Evolutionary conservation across 2,113 vertebrate species (phyloP), one percentile per base, ranked within the genome.

Genomic region (Onychostruthus taczanowskii): DNA sequence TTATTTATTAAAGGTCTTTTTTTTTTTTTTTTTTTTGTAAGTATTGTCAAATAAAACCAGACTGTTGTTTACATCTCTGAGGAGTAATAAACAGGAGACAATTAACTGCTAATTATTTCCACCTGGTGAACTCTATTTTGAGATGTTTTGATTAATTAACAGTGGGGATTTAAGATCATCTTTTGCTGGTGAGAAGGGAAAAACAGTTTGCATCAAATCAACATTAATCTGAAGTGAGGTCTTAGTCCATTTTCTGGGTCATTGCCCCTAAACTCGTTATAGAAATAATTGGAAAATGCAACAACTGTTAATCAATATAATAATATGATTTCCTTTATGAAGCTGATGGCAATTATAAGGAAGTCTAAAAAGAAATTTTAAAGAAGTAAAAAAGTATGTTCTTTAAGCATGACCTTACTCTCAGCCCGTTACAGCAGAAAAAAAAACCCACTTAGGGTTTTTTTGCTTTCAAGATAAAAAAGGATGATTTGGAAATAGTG

Each of bases 51-150:
- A 97, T 84, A 59, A 94, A 96, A 55, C 43, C 61, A 80, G 84
- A 58, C 77, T 93, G 92, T 80, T 94, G 97, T 97, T 98, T 97
- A 95, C 94, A 94, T 97, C 97, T 96, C 97, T 49, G 59, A 97
- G 97, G 95, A 97, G 66, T 93, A 97, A 98, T 97, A 97, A 97
- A 97, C 95, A 97, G 85, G 56, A 97, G 84, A 97, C 96, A 97
- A 98, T 98, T 98, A 97, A 77, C 88, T 52, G 76, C 55, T 97
- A 98, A 98, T 98, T 97, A 97, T 98, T 98, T 98, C 96, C 97
- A 98, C 98, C 97, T 97, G 97, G 90, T 97, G 87, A 98, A 97
- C 92, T 97, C 96, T 96, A 94, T 97, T 97, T 98, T 97, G 94
- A 97, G 93, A 91, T 18, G 44, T 96, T 97, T 97, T 97, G 96